phyloP scores from a whole-genome alignment of 2,888 invertebrate species.

The Drosophila demipolita region DNA sequence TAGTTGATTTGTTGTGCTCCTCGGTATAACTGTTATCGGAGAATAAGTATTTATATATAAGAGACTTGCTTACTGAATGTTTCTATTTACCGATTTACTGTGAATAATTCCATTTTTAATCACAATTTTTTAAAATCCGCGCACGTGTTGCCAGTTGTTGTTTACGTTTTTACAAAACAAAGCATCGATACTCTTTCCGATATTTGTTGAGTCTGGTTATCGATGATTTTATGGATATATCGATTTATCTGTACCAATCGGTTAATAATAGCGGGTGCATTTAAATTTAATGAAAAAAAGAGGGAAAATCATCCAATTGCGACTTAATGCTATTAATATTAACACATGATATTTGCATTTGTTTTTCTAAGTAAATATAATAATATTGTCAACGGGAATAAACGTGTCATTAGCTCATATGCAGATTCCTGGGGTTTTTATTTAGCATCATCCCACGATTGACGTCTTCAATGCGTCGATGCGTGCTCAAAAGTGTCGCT shows the following conservation, averaged over 20 bases:
- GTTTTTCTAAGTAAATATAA: slow-evolving; percentile 6
- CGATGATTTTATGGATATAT: slow-evolving; percentile 8
- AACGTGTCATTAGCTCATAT: slow-evolving; percentile 28
- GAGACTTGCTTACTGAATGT: too few relatives aligned
- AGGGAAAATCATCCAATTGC: slow-evolving; percentile 1
- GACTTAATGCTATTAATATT: slow-evolving; percentile 4
- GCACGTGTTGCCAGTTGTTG: slow-evolving; percentile 71
- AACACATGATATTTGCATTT: slow-evolving; percentile 5
- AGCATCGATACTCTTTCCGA: slow-evolving; percentile 35
- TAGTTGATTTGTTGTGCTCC: slow-evolving; percentile 26
- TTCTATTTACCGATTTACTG: slow-evolving; percentile 88
- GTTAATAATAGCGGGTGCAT: slow-evolving; percentile 14
- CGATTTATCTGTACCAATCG: not conserved
- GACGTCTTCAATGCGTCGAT: slow-evolving; percentile 27
- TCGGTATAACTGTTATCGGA: slow-evolving; percentile 49
- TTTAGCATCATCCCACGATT: not conserved
- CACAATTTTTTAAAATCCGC: slow-evolving; percentile 18
- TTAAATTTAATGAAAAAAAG: slow-evolving; percentile 14
- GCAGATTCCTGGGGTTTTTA: slow-evolving; percentile 35
- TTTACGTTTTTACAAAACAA: slow-evolving; percentile 51
- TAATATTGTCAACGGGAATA: slow-evolving; percentile 43
- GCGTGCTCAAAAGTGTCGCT: slow-evolving; percentile 33
- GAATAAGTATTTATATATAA: not conserved
- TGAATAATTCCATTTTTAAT: slow-evolving; percentile 88
- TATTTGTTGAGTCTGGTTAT: not conserved